phyloP scores from a whole-genome alignment of 2,113 vertebrate genomes.

The Isurus oxyrinchus region DNA sequence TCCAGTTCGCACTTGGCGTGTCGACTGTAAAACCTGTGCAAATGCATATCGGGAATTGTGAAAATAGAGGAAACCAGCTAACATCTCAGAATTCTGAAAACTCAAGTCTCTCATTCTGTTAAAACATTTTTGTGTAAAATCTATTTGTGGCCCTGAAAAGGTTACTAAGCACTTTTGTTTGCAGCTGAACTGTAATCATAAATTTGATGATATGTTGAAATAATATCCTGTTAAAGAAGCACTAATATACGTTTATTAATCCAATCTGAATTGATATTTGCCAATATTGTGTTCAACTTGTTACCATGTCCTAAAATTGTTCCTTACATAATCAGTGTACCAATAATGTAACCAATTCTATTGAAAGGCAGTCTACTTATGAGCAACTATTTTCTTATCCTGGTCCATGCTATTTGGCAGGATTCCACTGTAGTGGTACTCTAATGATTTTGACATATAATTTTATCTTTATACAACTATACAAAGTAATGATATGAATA shows the following conservation, averaged over 20 bases:
- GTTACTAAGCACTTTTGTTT: background rate
- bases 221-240: background rate
- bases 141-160: background rate
- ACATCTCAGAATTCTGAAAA: background rate
- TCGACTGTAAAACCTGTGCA: no score
- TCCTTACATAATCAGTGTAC: conserved; percentile 6
- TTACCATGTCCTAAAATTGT: background rate
- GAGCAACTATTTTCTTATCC: background rate
- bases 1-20: background rate
- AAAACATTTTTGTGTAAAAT: background rate
- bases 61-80: background rate
- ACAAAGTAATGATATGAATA: conserved; percentile 5
- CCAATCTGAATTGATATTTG: no score
- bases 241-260: background rate
- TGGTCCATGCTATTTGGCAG: background rate
- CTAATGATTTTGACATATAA: conserved; percentile 7
- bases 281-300: conserved; percentile 13
- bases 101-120: background rate
- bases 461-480: conserved; percentile 23
- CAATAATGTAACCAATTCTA: background rate
- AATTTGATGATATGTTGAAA: background rate
- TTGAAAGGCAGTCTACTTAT: background rate
- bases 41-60: background rate
- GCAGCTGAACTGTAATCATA: background rate
- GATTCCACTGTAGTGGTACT: background rate